phyloP scores from a whole-genome alignment of 2,888 invertebrate species.

The Liopterus haemorrhoidalis region DNA sequence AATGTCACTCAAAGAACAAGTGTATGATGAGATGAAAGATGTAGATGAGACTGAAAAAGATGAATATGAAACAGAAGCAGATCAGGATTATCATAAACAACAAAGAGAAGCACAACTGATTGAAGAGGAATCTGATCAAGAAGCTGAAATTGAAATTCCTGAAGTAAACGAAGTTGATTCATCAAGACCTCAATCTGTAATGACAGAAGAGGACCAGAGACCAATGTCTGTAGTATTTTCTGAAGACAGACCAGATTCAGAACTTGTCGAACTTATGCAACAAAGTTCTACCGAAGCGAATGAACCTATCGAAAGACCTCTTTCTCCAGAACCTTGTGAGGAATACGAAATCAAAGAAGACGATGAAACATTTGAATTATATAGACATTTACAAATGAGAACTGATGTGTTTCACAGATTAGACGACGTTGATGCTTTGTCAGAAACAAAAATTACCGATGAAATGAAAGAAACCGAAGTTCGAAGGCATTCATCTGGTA shows the following conservation, averaged over 20 bases:
- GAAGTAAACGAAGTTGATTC: constrained; percentile 38
- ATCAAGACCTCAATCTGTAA: constrained; percentile 42
- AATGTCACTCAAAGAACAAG: constrained; percentile 45
- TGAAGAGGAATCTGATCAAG: constrained; percentile 29
- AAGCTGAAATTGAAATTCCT: constrained; percentile 40
- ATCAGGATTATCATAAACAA: constrained; percentile 43
- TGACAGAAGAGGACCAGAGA: constrained; percentile 41
- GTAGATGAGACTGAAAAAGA: constrained; percentile 45
- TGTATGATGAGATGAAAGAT: constrained; percentile 47
- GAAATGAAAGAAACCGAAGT: constrained; percentile 35
- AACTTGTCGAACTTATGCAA: constrained; percentile 42
- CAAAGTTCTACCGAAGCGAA: constrained; percentile 42
- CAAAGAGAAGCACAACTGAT: constrained; percentile 13
- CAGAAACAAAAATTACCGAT: constrained; percentile 44
- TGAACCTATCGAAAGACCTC: constrained; percentile 50
- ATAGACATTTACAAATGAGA: constrained; percentile 44
- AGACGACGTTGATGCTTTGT: constrained; percentile 39
- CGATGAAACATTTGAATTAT: constrained; percentile 37
- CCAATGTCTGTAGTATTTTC: constrained; percentile 43
- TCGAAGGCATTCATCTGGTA: constrained; percentile 42
- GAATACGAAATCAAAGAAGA: constrained; percentile 40
- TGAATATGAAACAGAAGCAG: constrained; percentile 46
- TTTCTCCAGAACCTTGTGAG: constrained; percentile 48
- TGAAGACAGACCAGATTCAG: constrained; percentile 44
- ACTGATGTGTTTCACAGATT: constrained; percentile 39